Evolutionary conservation across 2,113 vertebrate genomes (phyloP).

Genomic region (Aleadryas rufinucha): DNA sequence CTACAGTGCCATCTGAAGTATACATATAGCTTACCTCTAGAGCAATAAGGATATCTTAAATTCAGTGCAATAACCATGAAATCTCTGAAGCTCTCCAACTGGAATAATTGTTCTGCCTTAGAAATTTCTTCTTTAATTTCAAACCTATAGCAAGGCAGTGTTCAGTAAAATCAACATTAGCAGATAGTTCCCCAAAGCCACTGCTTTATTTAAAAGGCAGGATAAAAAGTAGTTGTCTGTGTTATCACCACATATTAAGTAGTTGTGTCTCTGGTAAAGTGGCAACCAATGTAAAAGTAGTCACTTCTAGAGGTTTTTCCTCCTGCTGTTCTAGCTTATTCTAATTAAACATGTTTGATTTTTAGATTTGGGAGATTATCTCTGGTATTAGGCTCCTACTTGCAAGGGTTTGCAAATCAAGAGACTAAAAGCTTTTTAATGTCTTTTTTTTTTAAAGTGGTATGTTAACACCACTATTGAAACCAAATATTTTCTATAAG

Average conservation of each 20-base stretch:
- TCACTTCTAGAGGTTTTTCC: neutral
- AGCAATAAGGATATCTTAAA: neutral
- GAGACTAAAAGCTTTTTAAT: neutral
- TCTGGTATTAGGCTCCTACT: neutral
- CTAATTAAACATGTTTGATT: conserved; percentile 8
- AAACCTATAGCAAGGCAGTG: neutral
- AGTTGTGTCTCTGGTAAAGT: neutral
- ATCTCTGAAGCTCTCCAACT: neutral
- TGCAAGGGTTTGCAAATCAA: neutral
- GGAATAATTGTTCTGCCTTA: neutral
- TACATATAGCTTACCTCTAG: neutral
- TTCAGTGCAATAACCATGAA: neutral
- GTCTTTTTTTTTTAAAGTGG: neutral
- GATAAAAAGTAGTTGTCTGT: neutral
- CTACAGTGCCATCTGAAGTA: neutral
- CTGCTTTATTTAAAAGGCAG: neutral
- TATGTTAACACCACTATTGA: neutral
- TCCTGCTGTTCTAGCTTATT: neutral
- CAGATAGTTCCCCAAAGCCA: neutral
- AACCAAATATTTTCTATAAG: neutral
- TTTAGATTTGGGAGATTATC: conserved; percentile 21
- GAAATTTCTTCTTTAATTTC: neutral
- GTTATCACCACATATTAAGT: neutral
- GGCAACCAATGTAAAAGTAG: neutral
- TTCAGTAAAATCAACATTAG: neutral